A percentile compares a stretch with the other conserved stretches of the same genome.
phyloP scores from a whole-genome alignment of 2,113 vertebrate species.

The Eurypyga helias region DNA sequence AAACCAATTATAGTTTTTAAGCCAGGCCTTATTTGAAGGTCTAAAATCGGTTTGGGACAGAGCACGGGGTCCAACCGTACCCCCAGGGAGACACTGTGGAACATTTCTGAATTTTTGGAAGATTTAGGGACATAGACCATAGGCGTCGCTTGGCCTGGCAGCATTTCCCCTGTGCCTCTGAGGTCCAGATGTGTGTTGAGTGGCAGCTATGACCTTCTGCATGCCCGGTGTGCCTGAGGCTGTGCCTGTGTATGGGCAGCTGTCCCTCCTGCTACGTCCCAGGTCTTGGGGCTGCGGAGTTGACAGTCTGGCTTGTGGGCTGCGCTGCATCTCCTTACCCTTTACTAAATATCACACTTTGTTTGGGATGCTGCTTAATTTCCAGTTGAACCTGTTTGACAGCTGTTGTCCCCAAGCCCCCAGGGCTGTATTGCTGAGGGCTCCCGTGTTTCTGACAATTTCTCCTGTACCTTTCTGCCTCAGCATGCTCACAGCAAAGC shows the following conservation, averaged over 20 bases:
- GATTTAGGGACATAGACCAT: not conserved
- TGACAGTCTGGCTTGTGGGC: not conserved
- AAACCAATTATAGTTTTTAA: not conserved
- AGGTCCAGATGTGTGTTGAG: not conserved
- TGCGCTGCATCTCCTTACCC: not conserved
- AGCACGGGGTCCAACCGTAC: not conserved
- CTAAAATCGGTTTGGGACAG: not conserved
- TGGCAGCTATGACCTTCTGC: not conserved
- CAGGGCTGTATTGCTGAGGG: not conserved
- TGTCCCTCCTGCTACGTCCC: rapidly evolving
- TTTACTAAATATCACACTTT: not conserved
- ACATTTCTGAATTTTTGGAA: not conserved
- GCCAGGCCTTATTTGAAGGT: not conserved
- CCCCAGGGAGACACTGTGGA: not conserved
- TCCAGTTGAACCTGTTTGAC: not conserved
- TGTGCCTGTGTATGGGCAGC: not conserved
- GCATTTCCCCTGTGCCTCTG: not conserved
- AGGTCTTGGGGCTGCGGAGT: not conserved
- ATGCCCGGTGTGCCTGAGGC: not conserved
- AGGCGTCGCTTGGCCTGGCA: not conserved
- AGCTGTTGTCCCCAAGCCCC: rapidly evolving
- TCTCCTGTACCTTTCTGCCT: not conserved
- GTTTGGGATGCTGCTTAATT: not conserved
- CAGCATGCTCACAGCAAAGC: not conserved
- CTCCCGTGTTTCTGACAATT: not conserved